Base-by-base conservation (phyloP, 2,113 vertebrate species). In the Chloropsis cyanopogon region DNA sequence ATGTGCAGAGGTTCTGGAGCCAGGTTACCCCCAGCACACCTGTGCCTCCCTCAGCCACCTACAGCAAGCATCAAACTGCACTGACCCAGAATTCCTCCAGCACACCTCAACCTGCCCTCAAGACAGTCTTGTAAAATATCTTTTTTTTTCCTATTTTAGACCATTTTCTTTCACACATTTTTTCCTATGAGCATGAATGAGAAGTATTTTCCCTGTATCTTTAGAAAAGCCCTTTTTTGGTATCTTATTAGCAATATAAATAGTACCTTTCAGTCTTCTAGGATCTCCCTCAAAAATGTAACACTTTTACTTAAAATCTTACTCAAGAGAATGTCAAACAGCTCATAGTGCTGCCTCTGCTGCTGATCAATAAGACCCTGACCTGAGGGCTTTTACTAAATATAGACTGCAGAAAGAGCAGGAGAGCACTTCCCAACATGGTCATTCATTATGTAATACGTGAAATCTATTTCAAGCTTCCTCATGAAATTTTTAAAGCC, bases 401-500 rank as follows among this genome's bases (percentile, higher is more conserved):
- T 93, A 93, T 95, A 97, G 92, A 70, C 57, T 90, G 71, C 82
- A 96, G 86, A 94, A 96, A 95, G 92, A 95, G 92, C 95, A 93
- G 92, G 88, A 93, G 91, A 97, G 91, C 85, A 78, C 89, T 94
- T 92, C 94, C 92, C 91, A 95, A 86, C 83, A 13, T 71, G 85
- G 96, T 86, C 83, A 96, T 97, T 97, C 86, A 97, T 97, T 97
- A 96, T 95, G 91, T 95, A 97, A 96, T 86, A 97, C 2, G 5
- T 91, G 75, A 96, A 60, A 96, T 97, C 88, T 96, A 98, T 97
- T 98, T 98, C 95, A 91, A 76, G 96, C 95, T 57, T 84, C 52
- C 61, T 97, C 86, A 95, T 93, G 88, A 76, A 97, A 90, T 92
- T 96, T 97, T 97, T 97, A 95, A 96, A 97, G 91, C 73, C 70